A percentile compares a stretch with the other conserved stretches of the same genome.
phyloP scores from a whole-genome alignment of 2,888 invertebrate genomes.

The Lagria hirta region DNA sequence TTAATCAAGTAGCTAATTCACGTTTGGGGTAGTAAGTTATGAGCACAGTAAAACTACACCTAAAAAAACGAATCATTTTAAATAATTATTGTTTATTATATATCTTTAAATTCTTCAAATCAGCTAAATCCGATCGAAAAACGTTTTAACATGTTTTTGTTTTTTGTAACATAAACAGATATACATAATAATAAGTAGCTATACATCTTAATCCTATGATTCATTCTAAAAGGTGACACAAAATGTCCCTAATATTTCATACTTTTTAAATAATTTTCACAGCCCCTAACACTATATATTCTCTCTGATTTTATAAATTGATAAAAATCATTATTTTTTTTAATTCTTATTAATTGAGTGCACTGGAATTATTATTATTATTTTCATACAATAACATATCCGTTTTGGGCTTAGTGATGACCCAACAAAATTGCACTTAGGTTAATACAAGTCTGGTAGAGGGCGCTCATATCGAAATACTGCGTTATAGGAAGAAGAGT shows the following conservation, averaged over 20 bases:
- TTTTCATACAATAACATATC: conserved; percentile 5
- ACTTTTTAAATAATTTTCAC: conserved; percentile 37
- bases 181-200: conserved; percentile 29
- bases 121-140: conserved; percentile 27
- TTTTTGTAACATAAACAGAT: conserved; percentile 23
- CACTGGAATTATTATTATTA: conserved; percentile 9
- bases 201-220: conserved; percentile 27
- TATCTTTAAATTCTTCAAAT: conserved; percentile 33
- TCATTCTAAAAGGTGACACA: conserved; percentile 21
- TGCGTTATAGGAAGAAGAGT: no score
- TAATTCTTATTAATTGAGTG: conserved; percentile 15
- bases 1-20: conserved; percentile 38
- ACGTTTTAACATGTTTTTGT: conserved; percentile 8
- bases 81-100: conserved; percentile 34
- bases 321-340: conserved; percentile 21
- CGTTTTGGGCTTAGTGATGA: background rate
- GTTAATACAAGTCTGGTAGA: no score
- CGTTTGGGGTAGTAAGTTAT: conserved; percentile 43
- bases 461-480: no score
- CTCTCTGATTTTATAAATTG: no score
- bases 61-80: conserved; percentile 43
- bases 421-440: conserved; percentile 14
- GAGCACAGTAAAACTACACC: conserved; percentile 47
- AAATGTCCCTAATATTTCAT: conserved; percentile 23
- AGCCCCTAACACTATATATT: conserved; percentile 45